phyloP scores from a whole-genome alignment of 1,140 invertebrate genomes.

The Brachionus manjavacas region DNA sequence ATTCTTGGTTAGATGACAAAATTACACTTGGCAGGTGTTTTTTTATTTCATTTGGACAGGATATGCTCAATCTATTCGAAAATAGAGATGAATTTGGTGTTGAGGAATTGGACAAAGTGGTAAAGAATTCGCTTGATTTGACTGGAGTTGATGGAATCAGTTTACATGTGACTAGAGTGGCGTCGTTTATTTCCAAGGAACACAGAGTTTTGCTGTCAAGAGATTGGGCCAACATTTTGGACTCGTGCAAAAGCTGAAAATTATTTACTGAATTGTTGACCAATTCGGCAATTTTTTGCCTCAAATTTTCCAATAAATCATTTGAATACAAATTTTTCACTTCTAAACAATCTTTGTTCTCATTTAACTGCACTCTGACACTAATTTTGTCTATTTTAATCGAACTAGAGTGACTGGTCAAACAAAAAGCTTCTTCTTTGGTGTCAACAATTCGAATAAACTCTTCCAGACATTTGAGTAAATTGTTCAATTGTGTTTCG shows the following conservation, averaged over 20 bases:
- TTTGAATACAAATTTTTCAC: neutral
- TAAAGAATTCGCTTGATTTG: conserved; percentile 10
- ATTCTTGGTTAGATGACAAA: conserved; percentile 59
- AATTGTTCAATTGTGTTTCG: neutral
- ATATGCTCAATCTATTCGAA: neutral
- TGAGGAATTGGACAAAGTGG: neutral
- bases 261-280: neutral
- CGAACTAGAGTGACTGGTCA: neutral
- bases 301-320: neutral
- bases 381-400: neutral
- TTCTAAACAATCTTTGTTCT: neutral
- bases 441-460: neutral
- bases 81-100: neutral
- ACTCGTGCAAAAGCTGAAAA: neutral
- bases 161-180: neutral
- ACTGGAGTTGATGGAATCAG: neutral
- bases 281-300: neutral
- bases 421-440: neutral
- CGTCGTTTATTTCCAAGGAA: neutral
- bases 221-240: neutral
- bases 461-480: conserved; percentile 2
- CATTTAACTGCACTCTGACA: neutral
- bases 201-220: neutral
- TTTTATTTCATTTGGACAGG: conserved; percentile 51
- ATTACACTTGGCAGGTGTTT: conserved; percentile 61